A percentile compares a stretch with the other conserved stretches of the same genome.
Evolutionary conservation across 2,113 vertebrate species (phyloP).

Genomic region (Sturnira hondurensis): DNA sequence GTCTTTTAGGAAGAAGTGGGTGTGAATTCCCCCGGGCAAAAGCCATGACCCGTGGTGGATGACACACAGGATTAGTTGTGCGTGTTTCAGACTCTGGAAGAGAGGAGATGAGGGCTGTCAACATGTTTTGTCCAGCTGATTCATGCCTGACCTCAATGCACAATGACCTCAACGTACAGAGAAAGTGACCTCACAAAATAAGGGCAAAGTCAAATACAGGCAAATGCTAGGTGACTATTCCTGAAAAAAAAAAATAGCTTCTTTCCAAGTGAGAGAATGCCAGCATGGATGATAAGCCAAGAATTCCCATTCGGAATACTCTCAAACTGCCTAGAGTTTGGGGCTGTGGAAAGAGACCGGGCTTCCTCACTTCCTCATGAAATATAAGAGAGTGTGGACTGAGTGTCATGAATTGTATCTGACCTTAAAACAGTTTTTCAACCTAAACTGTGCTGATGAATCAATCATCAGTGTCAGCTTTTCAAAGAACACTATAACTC

Average conservation of each 20-base stretch:
- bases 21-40: background rate
- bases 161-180: background rate
- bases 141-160: background rate
- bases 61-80: no score
- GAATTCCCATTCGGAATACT: background rate
- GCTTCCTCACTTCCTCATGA: background rate
- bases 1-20: conserved; percentile 6
- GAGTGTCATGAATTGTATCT: background rate
- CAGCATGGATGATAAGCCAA: background rate
- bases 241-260: background rate
- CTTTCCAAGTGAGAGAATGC: background rate
- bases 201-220: background rate
- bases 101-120: background rate
- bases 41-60: background rate
- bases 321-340: background rate
- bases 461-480: background rate
- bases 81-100: background rate
- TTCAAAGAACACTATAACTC: background rate
- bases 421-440: background rate
- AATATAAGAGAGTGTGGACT: background rate
- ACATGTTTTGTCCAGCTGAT: background rate
- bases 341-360: background rate
- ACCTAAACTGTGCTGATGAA: background rate
- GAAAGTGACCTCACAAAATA: background rate
- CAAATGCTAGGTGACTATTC: background rate